Evolutionary conservation across 2,113 vertebrate genomes (phyloP).

Genomic region (Oreochromis spilurus): DNA sequence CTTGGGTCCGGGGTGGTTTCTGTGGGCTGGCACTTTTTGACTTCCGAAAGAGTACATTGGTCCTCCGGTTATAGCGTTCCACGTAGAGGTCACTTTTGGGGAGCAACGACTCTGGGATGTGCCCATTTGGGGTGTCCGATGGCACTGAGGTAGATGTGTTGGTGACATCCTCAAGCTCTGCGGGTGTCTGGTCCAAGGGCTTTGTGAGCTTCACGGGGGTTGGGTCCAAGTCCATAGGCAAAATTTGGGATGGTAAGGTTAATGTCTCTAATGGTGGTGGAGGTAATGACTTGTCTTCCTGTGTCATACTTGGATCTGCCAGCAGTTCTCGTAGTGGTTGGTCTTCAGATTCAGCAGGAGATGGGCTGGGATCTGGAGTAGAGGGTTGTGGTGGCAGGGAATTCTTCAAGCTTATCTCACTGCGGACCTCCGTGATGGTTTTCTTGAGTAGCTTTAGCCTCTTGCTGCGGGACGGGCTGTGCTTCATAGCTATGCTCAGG

Average conservation of each 20-base stretch:
- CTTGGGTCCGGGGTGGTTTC: conserved; percentile 82
- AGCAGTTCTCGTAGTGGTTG: conserved; percentile 2
- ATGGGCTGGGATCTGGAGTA: conserved; percentile 46
- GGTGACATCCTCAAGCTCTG: conserved; percentile 81
- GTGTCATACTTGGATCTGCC: conserved; percentile 63
- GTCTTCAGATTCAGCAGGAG: conserved; percentile 52
- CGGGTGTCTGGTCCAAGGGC: conserved; percentile 79
- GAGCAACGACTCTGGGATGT: conserved; percentile 78
- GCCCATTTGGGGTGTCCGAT: conserved; percentile 76
- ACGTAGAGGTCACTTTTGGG: conserved; percentile 73
- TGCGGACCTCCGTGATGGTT: conserved; percentile 83
- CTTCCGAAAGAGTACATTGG: conserved; percentile 89
- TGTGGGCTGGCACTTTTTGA: conserved; percentile 95
- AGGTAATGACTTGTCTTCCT: conserved; percentile 83
- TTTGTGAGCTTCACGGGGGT: conserved; percentile 82
- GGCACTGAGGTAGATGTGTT: conserved; percentile 84
- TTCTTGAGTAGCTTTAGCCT: conserved; percentile 91
- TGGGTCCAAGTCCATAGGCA: conserved; percentile 81
- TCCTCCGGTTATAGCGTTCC: conserved; percentile 85
- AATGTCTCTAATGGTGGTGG: conserved; percentile 84
- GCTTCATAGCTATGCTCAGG: conserved; percentile 90
- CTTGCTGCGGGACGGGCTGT: conserved; percentile 91
- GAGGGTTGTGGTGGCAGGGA: conserved; percentile 44
- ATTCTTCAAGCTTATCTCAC: conserved; percentile 81
- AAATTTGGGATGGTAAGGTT: conserved; percentile 81